Evolutionary conservation across 2,888 invertebrate species (phyloP), one percentile per base, ranked within the genome.

Genomic region (Mythimna vitellina): DNA sequence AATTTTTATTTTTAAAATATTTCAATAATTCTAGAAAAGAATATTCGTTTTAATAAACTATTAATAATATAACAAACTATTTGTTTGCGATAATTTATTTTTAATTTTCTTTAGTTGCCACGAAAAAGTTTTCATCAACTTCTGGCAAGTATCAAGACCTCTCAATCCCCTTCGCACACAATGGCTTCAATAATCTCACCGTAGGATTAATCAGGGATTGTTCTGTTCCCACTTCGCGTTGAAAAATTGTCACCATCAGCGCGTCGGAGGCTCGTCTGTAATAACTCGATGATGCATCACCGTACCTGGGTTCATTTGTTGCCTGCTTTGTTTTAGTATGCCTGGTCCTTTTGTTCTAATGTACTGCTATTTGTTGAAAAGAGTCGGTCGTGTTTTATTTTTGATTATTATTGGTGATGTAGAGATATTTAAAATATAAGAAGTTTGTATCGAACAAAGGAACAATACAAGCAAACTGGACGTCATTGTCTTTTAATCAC

Each of bases 221-320:
- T 94, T 94, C 90, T 89, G 90, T 92, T 93, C 90, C 90, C 91
- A 90, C 90, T 91, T 89, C 87, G 86, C 88, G 86, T 89, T 95
- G 96, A 96, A 94, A 95, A 95, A 96, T 95, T 94, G 96, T 95
- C 96, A 88, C 94, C 95, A 93, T 95, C 95, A 95, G 88, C 92
- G 84, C 89, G 84, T 82, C 90, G 86, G 88, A 89, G 79, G 86
- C 89, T 86, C 88, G 71, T 87, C 87, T 76, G 87, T 90, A 91
- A 92, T 93, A 93, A 89, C 90, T 88, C 82, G 90, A 93, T 95
- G 94, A 95, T 94, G 93, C 90, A 95, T 95, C 89, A 91, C 88
- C 81, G 42, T 70, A 65, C 66, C 64, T 68, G 66, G 56, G 72
- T 83, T 84, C 81, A 84, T 85, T 84, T 80, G 82, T 78, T 85